A percentile compares a stretch with the other conserved stretches of the same genome.
These are phyloP conservation scores for Spongilla lacustris DNA, from an alignment of 37 sponge, comb jelly and placozoan genomes.

Conservation along the genomic window DNA sequence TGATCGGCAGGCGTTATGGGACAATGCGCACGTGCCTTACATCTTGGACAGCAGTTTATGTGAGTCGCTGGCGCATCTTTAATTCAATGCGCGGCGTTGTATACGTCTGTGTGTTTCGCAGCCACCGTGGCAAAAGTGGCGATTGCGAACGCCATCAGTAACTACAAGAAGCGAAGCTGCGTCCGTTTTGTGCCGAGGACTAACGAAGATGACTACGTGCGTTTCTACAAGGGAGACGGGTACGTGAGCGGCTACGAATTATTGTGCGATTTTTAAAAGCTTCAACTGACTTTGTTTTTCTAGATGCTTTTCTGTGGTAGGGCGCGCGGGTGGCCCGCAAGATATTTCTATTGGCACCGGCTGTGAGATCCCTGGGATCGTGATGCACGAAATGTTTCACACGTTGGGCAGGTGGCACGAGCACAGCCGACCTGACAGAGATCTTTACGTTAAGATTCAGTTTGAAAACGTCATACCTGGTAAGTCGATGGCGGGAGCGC, in stretches of 20 bases:
- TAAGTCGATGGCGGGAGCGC: not conserved
- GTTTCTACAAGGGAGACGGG: constrained; percentile 69
- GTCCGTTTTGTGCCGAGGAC: constrained; percentile 57
- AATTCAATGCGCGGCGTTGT: too few relatives aligned
- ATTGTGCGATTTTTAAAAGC: not conserved
- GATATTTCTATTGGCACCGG: constrained; percentile 80
- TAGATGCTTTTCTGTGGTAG: constrained; percentile 78
- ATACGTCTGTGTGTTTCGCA: not conserved
- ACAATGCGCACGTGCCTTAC: constrained; percentile 29
- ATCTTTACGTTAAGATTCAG: constrained; percentile 54
- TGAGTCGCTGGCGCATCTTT: constrained; percentile 36
- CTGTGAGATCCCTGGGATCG: constrained; percentile 73
- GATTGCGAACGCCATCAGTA: constrained; percentile 54
- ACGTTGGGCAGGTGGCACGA: constrained; percentile 84
- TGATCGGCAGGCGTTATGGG: constrained; percentile 9
- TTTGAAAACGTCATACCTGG: constrained; percentile 52
- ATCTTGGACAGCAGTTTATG: constrained; percentile 19
- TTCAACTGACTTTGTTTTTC: not conserved
- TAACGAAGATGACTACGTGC: constrained; percentile 56
- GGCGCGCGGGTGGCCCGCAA: constrained; percentile 62
- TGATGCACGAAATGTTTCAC: constrained; percentile 84
- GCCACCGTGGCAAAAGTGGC: constrained; percentile 31
- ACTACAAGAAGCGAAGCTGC: constrained; percentile 54
- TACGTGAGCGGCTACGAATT: constrained; percentile 5
- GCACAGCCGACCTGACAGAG: constrained; percentile 88